Base-by-base conservation (phyloP, 2,888 invertebrate species). In the Timema podura region DNA sequence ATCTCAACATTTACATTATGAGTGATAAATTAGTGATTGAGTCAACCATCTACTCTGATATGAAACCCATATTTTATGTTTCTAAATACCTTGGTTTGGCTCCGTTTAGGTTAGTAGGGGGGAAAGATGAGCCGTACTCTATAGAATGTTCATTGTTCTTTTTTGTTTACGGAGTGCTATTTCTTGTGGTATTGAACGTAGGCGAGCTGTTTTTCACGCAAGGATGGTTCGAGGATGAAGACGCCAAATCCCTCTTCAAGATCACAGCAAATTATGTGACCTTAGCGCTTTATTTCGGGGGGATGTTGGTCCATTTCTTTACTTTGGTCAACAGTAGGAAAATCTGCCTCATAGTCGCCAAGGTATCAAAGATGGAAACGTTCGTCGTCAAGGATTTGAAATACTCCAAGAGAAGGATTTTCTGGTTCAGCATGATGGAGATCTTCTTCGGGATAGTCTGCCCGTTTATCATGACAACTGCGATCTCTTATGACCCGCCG, bases 381-480 rank as follows among this genome's bases (percentile, higher is more conserved):
- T 61, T 61, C 61, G 61, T 61, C 10, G 61, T 61, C 6, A 45
- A 30, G 9, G 61, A 61, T 6, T 30, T 61, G 61, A 30, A 45
- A 13, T 61, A 45, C 9, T 10, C 61, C 3, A 30, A 61, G 13
- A 9, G 45, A 44, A 30, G 61, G 0, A 45, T 61, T n/a, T 61
- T 61, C 61, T 61, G 61, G 61, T 61, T 61, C 61, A 61, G 61
- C 61, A 61, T 61, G 61, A 30, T 61, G 30, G 61, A 61, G 16
- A 30, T 61, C 8, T 15, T 61, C 44, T n/a, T 61, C 5, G 61
- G 44, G 13, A 61, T 61, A 9, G 9, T 61, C 61, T 45, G 30
- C 30, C 61, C 61, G 11, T 30, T 61, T 45, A 61, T 61, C 44
- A 44, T 61, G 6, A 61, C 30, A 30, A 61, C 45, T 11, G 13